phyloP scores from a whole-genome alignment of 1,140 invertebrate genomes.

The Limonius californicus region DNA sequence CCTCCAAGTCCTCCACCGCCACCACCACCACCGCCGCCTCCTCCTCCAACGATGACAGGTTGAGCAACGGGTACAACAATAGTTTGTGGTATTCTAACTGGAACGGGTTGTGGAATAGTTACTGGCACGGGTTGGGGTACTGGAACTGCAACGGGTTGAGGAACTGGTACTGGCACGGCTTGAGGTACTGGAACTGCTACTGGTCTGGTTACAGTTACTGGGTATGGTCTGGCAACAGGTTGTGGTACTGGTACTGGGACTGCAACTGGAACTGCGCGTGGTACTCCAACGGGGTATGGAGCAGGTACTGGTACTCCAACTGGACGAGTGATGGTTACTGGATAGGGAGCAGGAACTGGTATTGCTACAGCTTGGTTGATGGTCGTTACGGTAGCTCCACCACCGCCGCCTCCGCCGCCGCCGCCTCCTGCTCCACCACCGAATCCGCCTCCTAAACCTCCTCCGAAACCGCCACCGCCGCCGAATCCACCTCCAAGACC shows the following conservation, averaged over 20 bases:
- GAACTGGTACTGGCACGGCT: conserved; percentile 25
- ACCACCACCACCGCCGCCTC: conserved; percentile 19
- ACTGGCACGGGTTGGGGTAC: conserved; percentile 40
- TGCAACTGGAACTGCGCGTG: conserved; percentile 31
- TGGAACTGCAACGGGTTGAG: conserved; percentile 28
- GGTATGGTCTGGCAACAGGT: conserved; percentile 23
- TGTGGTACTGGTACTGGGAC: conserved; percentile 28
- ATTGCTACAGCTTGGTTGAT: conserved; percentile 23
- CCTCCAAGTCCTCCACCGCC: conserved; percentile 29
- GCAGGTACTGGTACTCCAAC: conserved; percentile 15
- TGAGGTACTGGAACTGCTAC: conserved; percentile 18
- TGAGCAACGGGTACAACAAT: conserved; percentile 53
- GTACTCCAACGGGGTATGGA: conserved; percentile 30
- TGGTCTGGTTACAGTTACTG: conserved; percentile 24
- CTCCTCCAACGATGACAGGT: conserved; percentile 41
- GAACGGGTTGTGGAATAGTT: conserved; percentile 34
- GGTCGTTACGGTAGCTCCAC: conserved; percentile 27
- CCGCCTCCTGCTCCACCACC: conserved; percentile 21
- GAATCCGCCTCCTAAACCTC: conserved; percentile 22
- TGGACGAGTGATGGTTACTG: not conserved
- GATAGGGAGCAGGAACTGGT: conserved; percentile 2
- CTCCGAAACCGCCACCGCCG: conserved; percentile 23
- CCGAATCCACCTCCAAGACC: conserved; percentile 24
- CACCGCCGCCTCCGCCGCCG: conserved; percentile 27
- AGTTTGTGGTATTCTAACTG: conserved; percentile 36